Base-by-base conservation (phyloP, 1,140 invertebrate genomes). In the Cardiocondyla obscurior region DNA sequence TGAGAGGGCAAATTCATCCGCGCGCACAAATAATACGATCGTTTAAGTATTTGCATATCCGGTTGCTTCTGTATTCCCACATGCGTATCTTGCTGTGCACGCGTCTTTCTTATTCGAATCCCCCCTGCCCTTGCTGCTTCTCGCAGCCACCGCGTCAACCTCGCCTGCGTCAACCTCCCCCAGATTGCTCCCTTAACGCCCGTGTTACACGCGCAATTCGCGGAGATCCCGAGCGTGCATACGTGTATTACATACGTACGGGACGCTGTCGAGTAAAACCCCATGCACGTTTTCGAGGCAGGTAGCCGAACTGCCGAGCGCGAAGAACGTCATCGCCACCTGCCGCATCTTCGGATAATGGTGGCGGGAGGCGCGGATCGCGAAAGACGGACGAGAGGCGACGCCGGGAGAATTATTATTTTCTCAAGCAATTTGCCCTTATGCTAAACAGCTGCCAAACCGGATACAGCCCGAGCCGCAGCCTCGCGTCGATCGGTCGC, bases 371-470 rank as follows among this genome's bases (percentile, higher is more conserved):
- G 44, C 72, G 42, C 73, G 67, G 44, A 42, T 81, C 42, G 44
- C n/a, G 16, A 82, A 51, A 79, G 55, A 82, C 25, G 60, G 33
- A 33, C 58, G 58, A 36, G 57, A 62, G 33, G 16, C 28, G 62
- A 44, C n/a, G 42, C 46, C 46, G 44, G 62, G 46, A 72, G 82
- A 86, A 85, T 87, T 70, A 88, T 85, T 88, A 89, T 88, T 86
- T 85, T 85, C 77, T 85, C 84, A 83, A 86, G 88, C 87, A 90
- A 90, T 88, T 90, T 88, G 81, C 86, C 77, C 76, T 90, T 82
- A 89, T 89, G 85, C 87, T 90, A 90, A 90, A 86, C 89, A 90
- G 87, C 87, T 90, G 89, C 85, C 77, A 22, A 82, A 69, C 53
- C 64, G 73, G 76, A 74, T 44, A 69, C 42, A 36, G 25, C 36